Evolutionary conservation across 2,113 vertebrate genomes (phyloP).

Genomic region (Mesitornis unicolor): DNA sequence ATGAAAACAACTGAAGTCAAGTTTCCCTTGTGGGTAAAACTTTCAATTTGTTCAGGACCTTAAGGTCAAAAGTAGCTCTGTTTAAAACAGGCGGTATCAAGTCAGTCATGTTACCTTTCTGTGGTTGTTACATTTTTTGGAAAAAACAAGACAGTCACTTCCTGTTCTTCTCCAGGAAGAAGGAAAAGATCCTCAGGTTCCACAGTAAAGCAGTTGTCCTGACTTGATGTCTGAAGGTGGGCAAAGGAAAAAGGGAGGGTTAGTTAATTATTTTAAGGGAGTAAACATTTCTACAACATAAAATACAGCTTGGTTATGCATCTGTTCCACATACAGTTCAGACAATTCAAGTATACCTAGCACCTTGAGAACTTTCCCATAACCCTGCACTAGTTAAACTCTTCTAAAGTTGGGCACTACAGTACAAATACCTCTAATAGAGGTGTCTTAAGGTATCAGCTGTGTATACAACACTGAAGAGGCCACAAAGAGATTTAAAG

Average conservation of each 20-base stretch:
- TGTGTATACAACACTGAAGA: neutral
- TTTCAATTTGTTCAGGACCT: neutral
- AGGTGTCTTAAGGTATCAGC: neutral
- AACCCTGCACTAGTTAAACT: neutral
- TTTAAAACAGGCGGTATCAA: neutral
- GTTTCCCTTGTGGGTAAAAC: neutral
- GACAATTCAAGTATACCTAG: neutral
- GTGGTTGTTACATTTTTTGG: slow-evolving; percentile 62
- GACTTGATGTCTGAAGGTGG: slow-evolving; percentile 71
- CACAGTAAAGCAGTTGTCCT: slow-evolving; percentile 80
- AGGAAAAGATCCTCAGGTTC: slow-evolving; percentile 83
- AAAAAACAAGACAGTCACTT: slow-evolving; percentile 80
- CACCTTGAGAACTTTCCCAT: neutral
- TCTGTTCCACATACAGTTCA: neutral
- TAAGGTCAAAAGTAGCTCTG: neutral
- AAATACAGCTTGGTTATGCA: neutral
- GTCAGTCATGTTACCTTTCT: slow-evolving; percentile 78
- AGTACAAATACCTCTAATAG: neutral
- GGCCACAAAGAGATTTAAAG: neutral
- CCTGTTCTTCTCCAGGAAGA: slow-evolving; percentile 80
- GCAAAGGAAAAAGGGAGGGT: neutral
- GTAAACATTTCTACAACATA: neutral
- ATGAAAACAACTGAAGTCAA: neutral
- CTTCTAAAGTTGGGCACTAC: neutral
- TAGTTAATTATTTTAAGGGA: neutral